phyloP scores from a whole-genome alignment of 2,888 invertebrate genomes.

The Hirtodrosophila trivittata region DNA sequence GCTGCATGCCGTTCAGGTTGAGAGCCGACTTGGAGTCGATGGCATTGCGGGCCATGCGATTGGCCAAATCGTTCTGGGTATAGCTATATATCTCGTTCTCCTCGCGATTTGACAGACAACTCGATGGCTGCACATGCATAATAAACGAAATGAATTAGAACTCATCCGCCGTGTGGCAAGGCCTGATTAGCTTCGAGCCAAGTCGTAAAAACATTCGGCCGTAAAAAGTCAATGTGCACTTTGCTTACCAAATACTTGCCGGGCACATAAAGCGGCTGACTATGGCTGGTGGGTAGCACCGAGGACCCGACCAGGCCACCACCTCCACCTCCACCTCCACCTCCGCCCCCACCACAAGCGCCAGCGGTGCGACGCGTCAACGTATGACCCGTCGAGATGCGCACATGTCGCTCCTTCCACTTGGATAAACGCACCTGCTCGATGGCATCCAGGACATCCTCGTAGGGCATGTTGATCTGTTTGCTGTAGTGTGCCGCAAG shows the following conservation, averaged over 20 bases:
- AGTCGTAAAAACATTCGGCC: slow-evolving; percentile 59
- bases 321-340: slow-evolving; percentile 66
- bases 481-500: slow-evolving; percentile 94
- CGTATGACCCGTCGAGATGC: slow-evolving; percentile 83
- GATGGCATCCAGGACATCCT: slow-evolving; percentile 93
- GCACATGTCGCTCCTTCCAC: slow-evolving; percentile 84
- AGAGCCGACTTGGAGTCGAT: slow-evolving; percentile 87
- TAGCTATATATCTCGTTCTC: slow-evolving; percentile 96
- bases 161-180: slow-evolving; percentile 20
- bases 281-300: slow-evolving; percentile 90
- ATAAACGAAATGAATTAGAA: slow-evolving; percentile 71
- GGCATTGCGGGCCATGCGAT: slow-evolving; percentile 88
- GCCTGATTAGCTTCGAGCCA: slow-evolving; percentile 55
- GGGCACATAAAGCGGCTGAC: slow-evolving; percentile 94
- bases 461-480: slow-evolving; percentile 93
- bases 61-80: slow-evolving; percentile 92
- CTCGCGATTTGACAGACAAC: slow-evolving; percentile 94
- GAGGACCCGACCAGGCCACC: slow-evolving; percentile 81
- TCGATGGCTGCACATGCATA: slow-evolving; percentile 89
- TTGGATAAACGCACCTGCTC: slow-evolving; percentile 90
- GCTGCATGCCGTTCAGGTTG: slow-evolving; percentile 83
- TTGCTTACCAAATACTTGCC: slow-evolving; percentile 94
- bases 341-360: slow-evolving; percentile 59
- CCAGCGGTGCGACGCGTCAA: slow-evolving; percentile 72
- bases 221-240: slow-evolving; percentile 65